phyloP scores from a whole-genome alignment of 1,140 invertebrate genomes.

The Zaprionus taronus region DNA sequence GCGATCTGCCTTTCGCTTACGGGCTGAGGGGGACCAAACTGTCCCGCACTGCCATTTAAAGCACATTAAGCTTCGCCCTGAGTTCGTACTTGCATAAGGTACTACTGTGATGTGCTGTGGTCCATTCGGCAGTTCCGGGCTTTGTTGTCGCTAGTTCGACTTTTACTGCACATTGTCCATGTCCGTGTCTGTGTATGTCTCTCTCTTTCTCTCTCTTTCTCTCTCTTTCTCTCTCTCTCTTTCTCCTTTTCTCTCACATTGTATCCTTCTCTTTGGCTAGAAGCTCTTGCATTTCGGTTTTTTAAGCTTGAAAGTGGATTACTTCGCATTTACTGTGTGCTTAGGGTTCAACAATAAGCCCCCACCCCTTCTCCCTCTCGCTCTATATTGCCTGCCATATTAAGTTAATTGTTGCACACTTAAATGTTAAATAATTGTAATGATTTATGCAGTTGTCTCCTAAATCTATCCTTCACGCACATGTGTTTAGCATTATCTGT shows the following conservation, averaged over 20 bases:
- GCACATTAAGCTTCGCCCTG: conserved; percentile 63
- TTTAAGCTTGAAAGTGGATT: conserved; percentile 69
- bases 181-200: conserved; percentile 21
- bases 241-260: background rate
- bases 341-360: conserved; percentile 16
- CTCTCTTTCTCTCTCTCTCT: no score
- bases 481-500: background rate
- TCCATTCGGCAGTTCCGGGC: conserved; percentile 59
- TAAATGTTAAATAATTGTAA: conserved; percentile 75
- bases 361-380: background rate
- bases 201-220: background rate
- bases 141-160: conserved; percentile 74
- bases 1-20: background rate
- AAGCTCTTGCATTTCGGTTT: conserved; percentile 33
- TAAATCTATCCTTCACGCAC: conserved; percentile 2
- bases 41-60: conserved; percentile 64
- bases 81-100: conserved; percentile 39
- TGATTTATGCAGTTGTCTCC: conserved; percentile 17
- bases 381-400: conserved; percentile 31
- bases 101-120: conserved; percentile 24
- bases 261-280: background rate
- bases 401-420: conserved; percentile 70
- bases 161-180: conserved; percentile 63
- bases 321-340: conserved; percentile 64
- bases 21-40: no score